Conservation (phyloP, 37 sponge, comb jelly and placozoan species). For the Diacarnus erythraeanus region DNA sequence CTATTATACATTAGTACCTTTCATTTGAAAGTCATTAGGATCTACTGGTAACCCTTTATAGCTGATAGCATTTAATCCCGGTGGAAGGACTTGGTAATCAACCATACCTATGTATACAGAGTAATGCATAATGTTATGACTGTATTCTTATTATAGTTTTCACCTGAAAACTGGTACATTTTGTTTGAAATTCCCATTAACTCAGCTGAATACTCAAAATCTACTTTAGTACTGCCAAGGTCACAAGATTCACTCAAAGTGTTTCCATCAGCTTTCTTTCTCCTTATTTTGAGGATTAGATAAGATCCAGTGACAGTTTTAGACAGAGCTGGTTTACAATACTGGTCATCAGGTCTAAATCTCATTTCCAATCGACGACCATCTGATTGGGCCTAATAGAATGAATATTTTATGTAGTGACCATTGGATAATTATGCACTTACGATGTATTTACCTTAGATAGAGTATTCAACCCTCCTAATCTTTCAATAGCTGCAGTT, state of each 20-base stretch:
- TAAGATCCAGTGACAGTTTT: conserved; percentile 10
- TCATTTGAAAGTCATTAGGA: conserved; percentile 37
- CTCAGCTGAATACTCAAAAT: conserved; percentile 33
- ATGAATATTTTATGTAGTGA: background rate
- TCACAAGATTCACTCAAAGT: background rate
- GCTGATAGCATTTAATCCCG: conserved; percentile 26
- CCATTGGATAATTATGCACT: background rate
- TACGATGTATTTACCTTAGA: conserved; percentile 33
- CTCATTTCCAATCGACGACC: conserved; percentile 29
- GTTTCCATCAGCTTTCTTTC: background rate
- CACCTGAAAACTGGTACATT: conserved; percentile 66
- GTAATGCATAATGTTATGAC: background rate
- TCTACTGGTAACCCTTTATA: conserved; percentile 22
- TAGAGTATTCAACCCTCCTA: conserved; percentile 49
- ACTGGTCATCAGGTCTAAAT: conserved; percentile 65
- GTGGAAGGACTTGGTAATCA: conserved; percentile 75
- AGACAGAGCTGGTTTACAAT: conserved; percentile 52
- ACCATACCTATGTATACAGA: conserved; percentile 46
- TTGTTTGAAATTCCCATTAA: conserved; percentile 52
- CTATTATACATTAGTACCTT: conserved; percentile 8
- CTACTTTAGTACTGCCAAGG: background rate
- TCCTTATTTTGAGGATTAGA: conserved; percentile 32
- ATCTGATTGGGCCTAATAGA: conserved; percentile 15
- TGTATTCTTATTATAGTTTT: background rate
- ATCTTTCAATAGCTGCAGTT: conserved; percentile 36